These are phyloP conservation scores for Nemopilema nomurai DNA, from an alignment of 30 jellyfish, hydroid and myxozoan species.

Conservation along the genomic window DNA sequence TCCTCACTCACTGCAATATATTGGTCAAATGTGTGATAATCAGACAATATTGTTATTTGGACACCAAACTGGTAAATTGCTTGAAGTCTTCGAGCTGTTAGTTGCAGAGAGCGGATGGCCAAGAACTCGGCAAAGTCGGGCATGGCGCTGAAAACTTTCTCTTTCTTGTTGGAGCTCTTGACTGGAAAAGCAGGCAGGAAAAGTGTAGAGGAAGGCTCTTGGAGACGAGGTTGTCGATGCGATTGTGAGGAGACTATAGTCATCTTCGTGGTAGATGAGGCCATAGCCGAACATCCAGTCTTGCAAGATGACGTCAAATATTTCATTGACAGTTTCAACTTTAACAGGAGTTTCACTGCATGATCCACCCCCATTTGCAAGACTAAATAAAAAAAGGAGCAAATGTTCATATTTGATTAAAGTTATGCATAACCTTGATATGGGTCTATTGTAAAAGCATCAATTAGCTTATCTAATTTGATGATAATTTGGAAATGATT, in stretches of 20 bases:
- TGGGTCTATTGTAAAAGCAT: neutral
- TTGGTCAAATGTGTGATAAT: constrained; percentile 63
- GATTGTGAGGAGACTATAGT: constrained; percentile 14
- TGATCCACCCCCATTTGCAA: neutral
- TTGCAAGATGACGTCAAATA: constrained; percentile 23
- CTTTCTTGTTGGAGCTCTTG: constrained; percentile 40
- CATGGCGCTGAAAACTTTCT: constrained; percentile 41
- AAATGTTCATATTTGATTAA: neutral
- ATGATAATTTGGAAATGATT: too few relatives aligned
- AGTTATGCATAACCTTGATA: too few relatives aligned
- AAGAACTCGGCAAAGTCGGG: constrained; percentile 51
- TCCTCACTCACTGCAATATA: constrained; percentile 51
- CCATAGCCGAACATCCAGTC: constrained; percentile 50
- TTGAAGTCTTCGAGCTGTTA: constrained; percentile 53
- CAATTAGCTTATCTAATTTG: too few relatives aligned
- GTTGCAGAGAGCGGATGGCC: constrained; percentile 24
- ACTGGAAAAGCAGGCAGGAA: constrained; percentile 64
- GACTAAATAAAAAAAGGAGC: neutral
- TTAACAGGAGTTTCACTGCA: neutral
- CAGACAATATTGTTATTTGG: constrained; percentile 36
- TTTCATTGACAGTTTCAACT: neutral
- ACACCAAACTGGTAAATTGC: constrained; percentile 60
- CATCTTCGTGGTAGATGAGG: neutral
- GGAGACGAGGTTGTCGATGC: constrained; percentile 10
- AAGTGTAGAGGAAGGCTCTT: constrained; percentile 20